Evolutionary conservation across 2,888 invertebrate species (phyloP).

Genomic region (Hemithea aestivaria): DNA sequence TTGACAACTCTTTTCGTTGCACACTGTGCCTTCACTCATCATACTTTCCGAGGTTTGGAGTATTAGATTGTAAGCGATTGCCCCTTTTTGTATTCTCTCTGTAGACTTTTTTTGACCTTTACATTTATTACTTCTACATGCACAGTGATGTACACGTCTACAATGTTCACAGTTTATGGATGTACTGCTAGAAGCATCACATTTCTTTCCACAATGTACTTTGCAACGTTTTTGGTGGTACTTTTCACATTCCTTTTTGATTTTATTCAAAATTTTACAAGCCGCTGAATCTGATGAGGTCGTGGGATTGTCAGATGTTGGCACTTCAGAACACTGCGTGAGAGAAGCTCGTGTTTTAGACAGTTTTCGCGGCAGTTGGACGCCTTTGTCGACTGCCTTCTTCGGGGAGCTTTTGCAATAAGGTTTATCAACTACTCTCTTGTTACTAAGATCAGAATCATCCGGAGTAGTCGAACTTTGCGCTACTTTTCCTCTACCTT

Average conservation of each 20-base stretch:
- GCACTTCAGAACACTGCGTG: conserved; percentile 43
- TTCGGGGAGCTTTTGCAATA: conserved; percentile 13
- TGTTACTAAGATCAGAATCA: conserved; percentile 5
- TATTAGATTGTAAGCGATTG: conserved; percentile 69
- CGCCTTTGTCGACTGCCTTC: conserved; percentile 43
- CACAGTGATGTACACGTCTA: conserved; percentile 51
- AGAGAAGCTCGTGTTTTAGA: conserved; percentile 32
- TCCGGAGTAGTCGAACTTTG: conserved; percentile 15
- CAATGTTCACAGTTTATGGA: conserved; percentile 60
- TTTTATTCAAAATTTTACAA: conserved; percentile 61
- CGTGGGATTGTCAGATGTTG: conserved; percentile 49
- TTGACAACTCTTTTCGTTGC: conserved; percentile 35
- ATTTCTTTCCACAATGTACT: conserved; percentile 40
- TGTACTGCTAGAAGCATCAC: conserved; percentile 59
- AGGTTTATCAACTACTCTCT: conserved; percentile 11
- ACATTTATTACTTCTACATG: conserved; percentile 55
- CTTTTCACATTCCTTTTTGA: conserved; percentile 65
- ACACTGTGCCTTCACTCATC: conserved; percentile 50
- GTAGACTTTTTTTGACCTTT: conserved; percentile 44
- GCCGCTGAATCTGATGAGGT: conserved; percentile 62
- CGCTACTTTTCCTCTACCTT: conserved; percentile 13
- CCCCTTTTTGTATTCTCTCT: conserved; percentile 56
- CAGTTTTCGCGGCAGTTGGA: conserved; percentile 43
- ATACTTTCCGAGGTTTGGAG: conserved; percentile 68
- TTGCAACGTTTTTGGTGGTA: conserved; percentile 62